A percentile compares a stretch with the other conserved stretches of the same genome.
These are phyloP conservation scores for Knipowitschia caucasica DNA, from an alignment of 2,797 vertebrate genomes.

Conservation along the genomic window DNA sequence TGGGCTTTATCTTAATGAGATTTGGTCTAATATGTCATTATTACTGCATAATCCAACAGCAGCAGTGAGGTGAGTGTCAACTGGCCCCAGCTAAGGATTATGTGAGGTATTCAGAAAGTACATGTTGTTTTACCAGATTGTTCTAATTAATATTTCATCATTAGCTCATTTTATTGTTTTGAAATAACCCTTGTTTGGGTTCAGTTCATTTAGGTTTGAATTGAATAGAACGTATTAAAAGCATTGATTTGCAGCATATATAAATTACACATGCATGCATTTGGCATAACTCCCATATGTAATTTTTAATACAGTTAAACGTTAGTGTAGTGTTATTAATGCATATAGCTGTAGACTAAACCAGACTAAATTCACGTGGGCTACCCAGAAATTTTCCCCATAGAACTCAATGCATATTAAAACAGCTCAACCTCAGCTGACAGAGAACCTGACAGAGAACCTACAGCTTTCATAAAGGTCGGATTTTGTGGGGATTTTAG, in stretches of 20 bases:
- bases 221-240: too few relatives aligned
- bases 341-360: neutral
- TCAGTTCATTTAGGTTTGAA: neutral
- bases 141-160: neutral
- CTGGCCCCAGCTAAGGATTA: neutral
- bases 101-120: neutral
- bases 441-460: too few relatives aligned
- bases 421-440: too few relatives aligned
- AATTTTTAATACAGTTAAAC: neutral
- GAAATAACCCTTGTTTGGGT: neutral
- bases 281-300: neutral
- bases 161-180: neutral
- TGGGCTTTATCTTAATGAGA: constrained; percentile 59
- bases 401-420: too few relatives aligned
- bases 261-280: too few relatives aligned
- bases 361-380: too few relatives aligned
- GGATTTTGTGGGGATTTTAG: too few relatives aligned
- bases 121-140: neutral
- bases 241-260: too few relatives aligned
- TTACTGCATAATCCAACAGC: constrained; percentile 28
- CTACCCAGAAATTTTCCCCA: too few relatives aligned
- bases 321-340: neutral
- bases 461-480: too few relatives aligned
- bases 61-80: constrained; percentile 14
- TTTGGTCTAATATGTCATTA: constrained; percentile 46